phyloP scores from a whole-genome alignment of 2,113 vertebrate genomes.

The Myiozetetes cayanensis region DNA sequence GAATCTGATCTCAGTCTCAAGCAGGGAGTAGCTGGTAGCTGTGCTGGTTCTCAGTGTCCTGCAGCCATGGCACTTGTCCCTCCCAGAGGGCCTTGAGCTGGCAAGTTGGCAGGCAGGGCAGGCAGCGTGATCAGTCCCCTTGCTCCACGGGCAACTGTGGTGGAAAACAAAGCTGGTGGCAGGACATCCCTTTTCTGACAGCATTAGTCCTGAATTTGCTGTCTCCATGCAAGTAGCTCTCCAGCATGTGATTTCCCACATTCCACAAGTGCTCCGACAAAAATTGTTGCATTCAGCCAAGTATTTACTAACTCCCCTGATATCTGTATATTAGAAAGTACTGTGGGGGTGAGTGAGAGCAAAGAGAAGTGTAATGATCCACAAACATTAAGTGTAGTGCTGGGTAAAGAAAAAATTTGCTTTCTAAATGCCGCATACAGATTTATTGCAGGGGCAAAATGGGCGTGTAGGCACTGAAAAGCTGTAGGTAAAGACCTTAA shows the following conservation, averaged over 20 bases:
- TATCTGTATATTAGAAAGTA: not conserved
- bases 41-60: not conserved
- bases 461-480: not conserved
- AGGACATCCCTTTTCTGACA: not conserved
- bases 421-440: not conserved
- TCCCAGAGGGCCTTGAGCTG: not conserved
- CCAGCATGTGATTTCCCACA: not conserved
- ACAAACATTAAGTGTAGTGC: not conserved
- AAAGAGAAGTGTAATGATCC: not conserved
- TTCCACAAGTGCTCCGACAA: not conserved
- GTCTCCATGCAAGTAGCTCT: not conserved
- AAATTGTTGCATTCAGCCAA: not conserved
- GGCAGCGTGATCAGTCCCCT: accelerated
- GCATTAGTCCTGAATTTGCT: not conserved
- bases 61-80: not conserved
- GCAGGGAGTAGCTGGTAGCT: not conserved
- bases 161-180: not conserved
- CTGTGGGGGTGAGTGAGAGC: not conserved
- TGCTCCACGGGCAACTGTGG: accelerated
- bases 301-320: not conserved
- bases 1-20: accelerated
- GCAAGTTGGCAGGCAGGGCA: not conserved
- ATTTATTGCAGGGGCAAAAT: not conserved
- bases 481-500: not conserved
- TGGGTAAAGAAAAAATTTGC: not conserved